Conservation (phyloP, 2,113 vertebrate species). For the Nannobrachium achirus region DNA sequence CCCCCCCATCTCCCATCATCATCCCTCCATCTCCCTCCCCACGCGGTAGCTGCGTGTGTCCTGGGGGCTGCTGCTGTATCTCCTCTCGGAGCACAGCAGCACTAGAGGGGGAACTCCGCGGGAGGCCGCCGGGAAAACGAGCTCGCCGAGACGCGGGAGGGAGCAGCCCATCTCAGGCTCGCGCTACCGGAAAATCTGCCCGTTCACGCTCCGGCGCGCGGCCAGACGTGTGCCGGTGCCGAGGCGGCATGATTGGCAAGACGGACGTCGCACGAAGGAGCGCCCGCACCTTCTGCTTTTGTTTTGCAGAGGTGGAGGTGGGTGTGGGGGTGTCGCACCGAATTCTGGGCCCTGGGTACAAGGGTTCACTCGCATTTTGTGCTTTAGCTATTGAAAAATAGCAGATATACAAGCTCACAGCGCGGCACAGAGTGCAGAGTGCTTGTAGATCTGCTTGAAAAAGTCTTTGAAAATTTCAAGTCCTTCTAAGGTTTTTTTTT, state of each 20-base stretch:
- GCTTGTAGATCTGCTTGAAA: too few species aligned
- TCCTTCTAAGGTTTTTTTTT: too few species aligned
- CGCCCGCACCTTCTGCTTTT: conserved; percentile 46
- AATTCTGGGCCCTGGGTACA: too few species aligned
- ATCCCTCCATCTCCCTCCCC: conserved; percentile 4
- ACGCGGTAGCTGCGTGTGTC: conserved; percentile 65
- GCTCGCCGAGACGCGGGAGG: conserved; percentile 75
- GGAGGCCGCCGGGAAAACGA: conserved; percentile 83
- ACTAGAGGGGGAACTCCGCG: conserved; percentile 73
- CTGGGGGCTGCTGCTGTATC: conserved; percentile 76
- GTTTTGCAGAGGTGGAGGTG: conserved; percentile 48
- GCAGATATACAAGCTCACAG: too few species aligned
- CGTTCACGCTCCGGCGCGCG: conserved; percentile 87
- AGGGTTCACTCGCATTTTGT: too few species aligned
- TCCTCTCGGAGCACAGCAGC: conserved; percentile 84
- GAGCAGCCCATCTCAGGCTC: conserved; percentile 89
- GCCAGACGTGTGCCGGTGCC: conserved; percentile 76
- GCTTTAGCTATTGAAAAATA: too few species aligned
- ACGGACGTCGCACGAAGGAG: conserved; percentile 53
- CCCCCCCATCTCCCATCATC: conserved; percentile 12
- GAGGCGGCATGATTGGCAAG: conserved; percentile 69
- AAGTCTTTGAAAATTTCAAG: too few species aligned
- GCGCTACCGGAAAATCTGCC: conserved; percentile 93
- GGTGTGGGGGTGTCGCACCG: too few species aligned
- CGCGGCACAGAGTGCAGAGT: too few species aligned